These are phyloP conservation scores for Ceyx erithaca DNA, from an alignment of 2,797 vertebrate genomes.

Conservation along the genomic window DNA sequence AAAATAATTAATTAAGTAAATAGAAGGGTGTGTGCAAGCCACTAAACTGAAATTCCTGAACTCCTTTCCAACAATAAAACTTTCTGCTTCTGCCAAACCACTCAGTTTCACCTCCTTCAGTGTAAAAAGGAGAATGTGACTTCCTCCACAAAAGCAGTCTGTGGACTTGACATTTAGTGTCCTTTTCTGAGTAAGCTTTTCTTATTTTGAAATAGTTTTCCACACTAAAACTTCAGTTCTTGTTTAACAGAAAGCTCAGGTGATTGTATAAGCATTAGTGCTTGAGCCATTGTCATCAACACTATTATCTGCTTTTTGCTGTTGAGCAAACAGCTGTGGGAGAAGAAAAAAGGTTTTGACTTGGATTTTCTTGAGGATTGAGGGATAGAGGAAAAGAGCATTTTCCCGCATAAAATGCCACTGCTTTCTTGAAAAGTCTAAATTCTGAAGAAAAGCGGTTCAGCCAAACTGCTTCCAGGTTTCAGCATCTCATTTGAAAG, in stretches of 20 bases:
- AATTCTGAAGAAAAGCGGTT: neutral
- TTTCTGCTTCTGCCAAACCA: conserved; percentile 54
- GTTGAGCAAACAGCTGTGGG: neutral
- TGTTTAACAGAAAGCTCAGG: neutral
- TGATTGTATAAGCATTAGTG: neutral
- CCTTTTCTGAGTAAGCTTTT: neutral
- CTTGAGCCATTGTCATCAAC: neutral
- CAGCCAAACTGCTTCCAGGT: neutral
- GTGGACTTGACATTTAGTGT: neutral
- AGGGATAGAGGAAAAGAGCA: neutral
- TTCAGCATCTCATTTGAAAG: neutral
- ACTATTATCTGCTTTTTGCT: neutral
- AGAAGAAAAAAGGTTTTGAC: neutral
- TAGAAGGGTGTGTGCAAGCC: conserved; percentile 57
- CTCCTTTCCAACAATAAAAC: conserved; percentile 57
- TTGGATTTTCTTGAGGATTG: neutral
- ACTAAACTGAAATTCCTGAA: conserved; percentile 54
- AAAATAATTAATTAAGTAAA: conserved; percentile 56
- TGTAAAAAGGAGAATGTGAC: neutral
- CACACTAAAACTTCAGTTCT: neutral
- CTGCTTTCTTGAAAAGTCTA: neutral
- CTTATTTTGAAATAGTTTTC: neutral
- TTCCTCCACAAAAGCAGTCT: neutral
- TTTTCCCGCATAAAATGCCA: neutral
- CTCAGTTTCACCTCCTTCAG: conserved; percentile 44